phyloP scores from a whole-genome alignment of 2,888 invertebrate genomes.

The Melitaea athalia region DNA sequence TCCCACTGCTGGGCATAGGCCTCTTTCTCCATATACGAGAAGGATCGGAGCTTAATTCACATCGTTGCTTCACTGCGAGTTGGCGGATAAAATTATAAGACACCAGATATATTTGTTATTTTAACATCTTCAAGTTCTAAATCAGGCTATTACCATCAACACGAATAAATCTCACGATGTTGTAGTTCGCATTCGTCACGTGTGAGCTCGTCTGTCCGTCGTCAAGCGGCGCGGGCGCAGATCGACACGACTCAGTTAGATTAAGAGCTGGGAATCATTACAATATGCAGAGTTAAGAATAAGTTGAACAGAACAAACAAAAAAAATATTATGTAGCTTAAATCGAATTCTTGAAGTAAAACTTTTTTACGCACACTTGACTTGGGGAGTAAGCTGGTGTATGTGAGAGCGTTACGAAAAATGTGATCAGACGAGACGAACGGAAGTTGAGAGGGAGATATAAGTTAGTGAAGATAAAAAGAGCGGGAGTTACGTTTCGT shows the following conservation, averaged over 20 bases:
- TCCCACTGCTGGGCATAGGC: no score
- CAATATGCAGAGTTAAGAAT: slow-evolving; percentile 38
- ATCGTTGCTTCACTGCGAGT: no score
- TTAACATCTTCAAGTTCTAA: neutral
- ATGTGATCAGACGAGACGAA: no score
- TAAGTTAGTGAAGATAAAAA: no score
- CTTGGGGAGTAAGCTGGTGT: no score
- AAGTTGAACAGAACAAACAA: slow-evolving; percentile 15
- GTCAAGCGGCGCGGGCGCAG: slow-evolving; percentile 49
- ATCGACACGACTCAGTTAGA: slow-evolving; percentile 58
- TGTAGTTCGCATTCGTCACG: slow-evolving; percentile 34
- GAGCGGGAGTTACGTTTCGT: no score
- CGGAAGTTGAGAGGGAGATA: no score
- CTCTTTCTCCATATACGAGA: no score
- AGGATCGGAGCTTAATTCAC: no score
- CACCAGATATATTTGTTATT: neutral
- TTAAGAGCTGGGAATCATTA: slow-evolving; percentile 49
- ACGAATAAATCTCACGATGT: slow-evolving; percentile 32
- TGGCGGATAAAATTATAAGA: no score
- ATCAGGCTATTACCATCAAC: slow-evolving; percentile 17
- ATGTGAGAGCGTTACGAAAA: no score
- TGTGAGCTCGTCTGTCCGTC: slow-evolving; percentile 43
- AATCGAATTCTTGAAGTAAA: neutral
- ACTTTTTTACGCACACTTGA: no score
- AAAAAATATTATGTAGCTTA: neutral